These are phyloP conservation scores for Microplitis deprimator DNA, from an alignment of 2,888 invertebrate species.

Conservation along the genomic window DNA sequence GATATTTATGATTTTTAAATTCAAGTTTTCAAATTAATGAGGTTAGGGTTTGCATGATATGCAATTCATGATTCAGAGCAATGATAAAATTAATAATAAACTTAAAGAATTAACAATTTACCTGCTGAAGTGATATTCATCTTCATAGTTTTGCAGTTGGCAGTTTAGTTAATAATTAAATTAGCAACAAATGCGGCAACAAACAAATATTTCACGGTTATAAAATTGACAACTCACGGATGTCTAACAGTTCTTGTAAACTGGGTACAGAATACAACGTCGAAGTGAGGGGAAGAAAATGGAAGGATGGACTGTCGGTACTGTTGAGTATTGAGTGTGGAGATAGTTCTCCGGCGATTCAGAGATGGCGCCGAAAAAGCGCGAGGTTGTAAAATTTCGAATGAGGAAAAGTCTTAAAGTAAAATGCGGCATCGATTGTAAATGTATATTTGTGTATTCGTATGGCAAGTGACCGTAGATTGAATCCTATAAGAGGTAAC, in stretches of 20 bases:
- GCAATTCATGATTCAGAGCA: conserved; percentile 61
- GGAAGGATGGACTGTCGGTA: no score
- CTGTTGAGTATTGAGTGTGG: no score
- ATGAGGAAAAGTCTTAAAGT: no score
- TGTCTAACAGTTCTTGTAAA: not conserved
- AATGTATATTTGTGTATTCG: no score
- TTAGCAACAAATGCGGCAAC: not conserved
- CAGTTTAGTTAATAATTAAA: not conserved
- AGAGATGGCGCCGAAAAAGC: no score
- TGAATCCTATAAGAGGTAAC: no score
- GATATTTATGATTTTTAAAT: not conserved
- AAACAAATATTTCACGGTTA: not conserved
- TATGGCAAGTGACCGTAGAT: no score
- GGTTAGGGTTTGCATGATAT: conserved; percentile 62
- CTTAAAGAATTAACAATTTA: conserved; percentile 46
- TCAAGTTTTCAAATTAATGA: conserved; percentile 30
- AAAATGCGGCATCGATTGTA: no score
- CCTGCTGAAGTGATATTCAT: conserved; percentile 72
- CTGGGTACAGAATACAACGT: not conserved
- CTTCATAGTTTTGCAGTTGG: conserved; percentile 46
- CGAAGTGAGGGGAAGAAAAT: no score
- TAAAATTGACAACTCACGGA: not conserved
- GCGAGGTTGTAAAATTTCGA: no score
- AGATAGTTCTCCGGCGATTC: no score
- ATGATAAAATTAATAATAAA: conserved; percentile 4